phyloP scores from a whole-genome alignment of 2,113 vertebrate species.

The Strix uralensis region DNA sequence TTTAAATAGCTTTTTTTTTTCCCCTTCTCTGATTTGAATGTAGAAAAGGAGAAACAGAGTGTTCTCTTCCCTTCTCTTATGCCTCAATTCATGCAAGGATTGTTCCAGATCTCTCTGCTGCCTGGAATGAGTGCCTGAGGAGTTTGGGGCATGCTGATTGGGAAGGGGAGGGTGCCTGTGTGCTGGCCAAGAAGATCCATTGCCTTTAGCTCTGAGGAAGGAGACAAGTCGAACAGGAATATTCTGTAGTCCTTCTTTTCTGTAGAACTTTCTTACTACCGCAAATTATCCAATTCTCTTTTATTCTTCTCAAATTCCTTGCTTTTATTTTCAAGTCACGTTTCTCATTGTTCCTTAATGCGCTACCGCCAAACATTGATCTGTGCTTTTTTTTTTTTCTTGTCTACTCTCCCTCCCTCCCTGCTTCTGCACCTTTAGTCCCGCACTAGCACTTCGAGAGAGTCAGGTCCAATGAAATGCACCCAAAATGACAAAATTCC shows the following conservation, averaged over 20 bases:
- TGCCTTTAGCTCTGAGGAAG: neutral
- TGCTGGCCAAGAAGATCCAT: neutral
- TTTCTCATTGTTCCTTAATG: neutral
- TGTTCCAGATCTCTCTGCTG: neutral
- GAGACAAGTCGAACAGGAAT: neutral
- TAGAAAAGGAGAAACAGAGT: neutral
- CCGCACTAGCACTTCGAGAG: slow-evolving; percentile 10
- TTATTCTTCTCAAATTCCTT: neutral
- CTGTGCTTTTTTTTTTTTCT: neutral
- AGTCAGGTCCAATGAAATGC: slow-evolving; percentile 8
- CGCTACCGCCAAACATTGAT: neutral
- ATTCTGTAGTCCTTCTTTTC: neutral
- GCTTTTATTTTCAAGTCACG: neutral
- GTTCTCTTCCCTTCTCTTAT: slow-evolving; percentile 8
- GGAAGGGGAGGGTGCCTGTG: neutral
- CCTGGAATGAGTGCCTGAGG: neutral
- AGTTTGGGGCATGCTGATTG: neutral
- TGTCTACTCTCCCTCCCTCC: neutral
- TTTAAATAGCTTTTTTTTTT: neutral
- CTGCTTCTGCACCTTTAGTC: slow-evolving; percentile 4
- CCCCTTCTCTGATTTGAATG: neutral
- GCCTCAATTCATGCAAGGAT: neutral
- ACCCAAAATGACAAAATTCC: neutral
- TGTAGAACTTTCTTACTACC: neutral
- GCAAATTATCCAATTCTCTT: neutral